These are phyloP conservation scores for Brachionus koreanus DNA, from an alignment of 1,140 invertebrate species.

Conservation along the genomic window DNA sequence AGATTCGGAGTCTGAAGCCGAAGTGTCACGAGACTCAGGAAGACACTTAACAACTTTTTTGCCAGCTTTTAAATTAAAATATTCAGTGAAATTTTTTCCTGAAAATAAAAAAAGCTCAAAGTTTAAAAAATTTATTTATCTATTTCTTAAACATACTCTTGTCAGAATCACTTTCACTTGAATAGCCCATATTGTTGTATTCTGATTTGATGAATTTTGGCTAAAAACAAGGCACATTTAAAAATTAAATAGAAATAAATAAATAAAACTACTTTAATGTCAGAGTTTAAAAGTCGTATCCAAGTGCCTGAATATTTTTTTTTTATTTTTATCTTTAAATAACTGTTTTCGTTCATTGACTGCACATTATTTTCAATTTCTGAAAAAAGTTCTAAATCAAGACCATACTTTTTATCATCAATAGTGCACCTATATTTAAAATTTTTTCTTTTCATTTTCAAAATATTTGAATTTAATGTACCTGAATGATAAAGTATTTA, in stretches of 20 bases:
- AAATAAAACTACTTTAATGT: not conserved
- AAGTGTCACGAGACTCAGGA: not conserved
- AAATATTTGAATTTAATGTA: not conserved
- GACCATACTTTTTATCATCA: not conserved
- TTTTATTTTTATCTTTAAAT: not conserved
- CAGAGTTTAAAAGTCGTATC: not conserved
- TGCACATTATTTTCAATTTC: not conserved
- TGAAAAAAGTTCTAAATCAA: conserved; percentile 9
- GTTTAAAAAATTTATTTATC: not conserved
- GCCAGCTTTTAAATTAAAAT: not conserved
- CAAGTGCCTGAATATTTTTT: conserved; percentile 2
- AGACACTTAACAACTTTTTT: not conserved
- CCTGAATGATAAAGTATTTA: not conserved
- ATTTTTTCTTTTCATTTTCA: not conserved
- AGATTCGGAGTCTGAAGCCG: not conserved
- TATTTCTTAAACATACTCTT: not conserved
- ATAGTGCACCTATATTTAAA: not conserved
- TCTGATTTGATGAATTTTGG: conserved; percentile 32
- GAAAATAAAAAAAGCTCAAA: not conserved
- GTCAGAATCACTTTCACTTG: not conserved
- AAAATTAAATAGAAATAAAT: not conserved
- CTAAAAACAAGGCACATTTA: not conserved
- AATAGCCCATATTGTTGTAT: conserved; percentile 1
- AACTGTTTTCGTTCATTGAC: not conserved
- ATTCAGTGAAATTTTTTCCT: not conserved